Evolutionary conservation across 2,113 vertebrate genomes (phyloP).

Genomic region (Xenopus tropicalis): DNA sequence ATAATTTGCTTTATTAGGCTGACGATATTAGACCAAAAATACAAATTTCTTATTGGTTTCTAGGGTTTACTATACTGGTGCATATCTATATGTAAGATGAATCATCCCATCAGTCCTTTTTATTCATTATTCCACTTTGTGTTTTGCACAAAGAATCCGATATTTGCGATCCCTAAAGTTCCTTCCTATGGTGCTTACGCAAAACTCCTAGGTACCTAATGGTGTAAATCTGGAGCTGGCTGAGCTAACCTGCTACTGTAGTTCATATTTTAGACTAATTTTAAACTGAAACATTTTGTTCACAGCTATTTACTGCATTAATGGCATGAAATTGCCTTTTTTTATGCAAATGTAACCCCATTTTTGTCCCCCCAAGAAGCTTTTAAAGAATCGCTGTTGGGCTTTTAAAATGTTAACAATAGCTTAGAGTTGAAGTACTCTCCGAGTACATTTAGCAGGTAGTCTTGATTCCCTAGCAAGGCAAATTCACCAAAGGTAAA

Average conservation of each 20-base stretch:
- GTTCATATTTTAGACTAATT: slow-evolving; percentile 33
- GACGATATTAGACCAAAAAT: too few relatives aligned
- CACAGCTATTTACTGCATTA: slow-evolving; percentile 49
- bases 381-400: slow-evolving; percentile 46
- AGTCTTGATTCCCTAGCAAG: slow-evolving; percentile 36
- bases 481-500: slow-evolving; percentile 21
- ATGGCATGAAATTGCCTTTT: slow-evolving; percentile 51
- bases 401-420: slow-evolving; percentile 46
- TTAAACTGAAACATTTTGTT: slow-evolving; percentile 39
- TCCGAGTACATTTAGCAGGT: slow-evolving; percentile 21
- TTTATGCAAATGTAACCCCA: slow-evolving; percentile 50
- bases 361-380: slow-evolving; percentile 45
- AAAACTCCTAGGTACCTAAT: neutral
- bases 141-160: too few relatives aligned
- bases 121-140: too few relatives aligned
- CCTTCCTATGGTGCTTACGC: too few relatives aligned
- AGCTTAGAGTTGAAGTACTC: slow-evolving; percentile 44
- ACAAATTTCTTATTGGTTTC: too few relatives aligned
- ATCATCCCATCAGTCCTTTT: too few relatives aligned
- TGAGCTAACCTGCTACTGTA: slow-evolving; percentile 18
- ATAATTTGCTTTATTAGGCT: too few relatives aligned
- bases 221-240: slow-evolving; percentile 12
- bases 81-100: too few relatives aligned
- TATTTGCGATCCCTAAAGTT: too few relatives aligned
- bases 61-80: too few relatives aligned